Evolutionary conservation across 2,888 invertebrate genomes (phyloP).

Genomic region (Parapristionchus giblindavisi): DNA sequence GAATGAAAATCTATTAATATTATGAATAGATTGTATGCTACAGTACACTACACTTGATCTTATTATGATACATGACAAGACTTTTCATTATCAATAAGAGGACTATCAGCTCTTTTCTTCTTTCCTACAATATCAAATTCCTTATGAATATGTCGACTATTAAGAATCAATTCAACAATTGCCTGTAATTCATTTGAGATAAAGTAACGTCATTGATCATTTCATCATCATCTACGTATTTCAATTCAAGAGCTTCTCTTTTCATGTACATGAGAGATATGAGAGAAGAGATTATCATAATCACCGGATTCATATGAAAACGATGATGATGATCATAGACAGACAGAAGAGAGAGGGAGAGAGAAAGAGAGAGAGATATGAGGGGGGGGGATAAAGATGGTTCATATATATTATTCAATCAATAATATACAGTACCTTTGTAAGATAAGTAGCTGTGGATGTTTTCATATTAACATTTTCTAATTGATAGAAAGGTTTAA

Average conservation of each 20-base stretch:
- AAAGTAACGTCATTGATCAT: no score
- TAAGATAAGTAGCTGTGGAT: conserved; percentile 64
- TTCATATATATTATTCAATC: neutral
- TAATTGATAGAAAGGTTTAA: conserved; percentile 66
- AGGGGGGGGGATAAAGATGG: neutral
- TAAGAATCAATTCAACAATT: conserved; percentile 57
- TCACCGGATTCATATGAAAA: conserved; percentile 24
- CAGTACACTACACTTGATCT: neutral
- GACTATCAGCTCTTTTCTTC: conserved; percentile 23
- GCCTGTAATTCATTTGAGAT: conserved; percentile 45
- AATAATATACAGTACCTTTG: conserved; percentile 50
- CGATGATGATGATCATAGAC: neutral
- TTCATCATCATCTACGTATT: no score
- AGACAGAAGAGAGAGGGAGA: neutral
- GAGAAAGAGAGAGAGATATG: neutral
- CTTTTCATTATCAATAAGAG: conserved; percentile 5
- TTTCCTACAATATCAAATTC: conserved; percentile 50
- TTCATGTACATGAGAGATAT: neutral
- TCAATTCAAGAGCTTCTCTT: no score
- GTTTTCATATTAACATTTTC: conserved; percentile 56
- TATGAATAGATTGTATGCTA: neutral
- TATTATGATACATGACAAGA: conserved; percentile 5
- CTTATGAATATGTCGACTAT: conserved; percentile 52
- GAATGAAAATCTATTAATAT: neutral
- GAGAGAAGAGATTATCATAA: neutral